Evolutionary conservation across 2,888 invertebrate genomes (phyloP), one percentile per base, ranked within the genome.

Genomic region (Ctenicera cuprea): DNA sequence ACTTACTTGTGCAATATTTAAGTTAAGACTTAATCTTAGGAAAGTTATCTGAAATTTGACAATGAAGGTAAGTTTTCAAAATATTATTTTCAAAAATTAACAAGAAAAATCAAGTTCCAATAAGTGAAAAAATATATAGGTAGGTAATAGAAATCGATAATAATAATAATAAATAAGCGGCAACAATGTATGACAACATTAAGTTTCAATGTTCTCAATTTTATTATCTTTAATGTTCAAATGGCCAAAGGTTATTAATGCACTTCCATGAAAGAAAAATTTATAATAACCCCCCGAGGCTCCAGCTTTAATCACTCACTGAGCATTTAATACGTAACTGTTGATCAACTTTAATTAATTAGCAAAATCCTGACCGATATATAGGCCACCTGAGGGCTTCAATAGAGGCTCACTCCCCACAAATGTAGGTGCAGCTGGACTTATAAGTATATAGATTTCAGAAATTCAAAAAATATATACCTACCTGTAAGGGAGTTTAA

Each of bases 21-120:
- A 41, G 20, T 9, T 61, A 38, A 61, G 61, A 61, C 61, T 61
- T 41, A 61, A 37, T 4, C 5, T 20, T 22, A 61, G 61, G 61
- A 41, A 16, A 61, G 16, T 61, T 61, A 18, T 16, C 16, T 59
- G 38, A 38, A 22, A 22, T 26, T 30, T 59, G 4, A 50, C 8
- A 48, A 64, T 64, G 64, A 64, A 64, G 48, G 64, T 64, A 45
- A 50, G 64, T 63, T 30, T 26, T 45, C 16, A 16, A 4, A 18
- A 2, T 48, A 20, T 20, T 48, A 4, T 18, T 2, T 7, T 45
- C 1, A n/a, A n/a, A n/a, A n/a, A n/a, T n/a, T n/a, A n/a, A n/a
- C n/a, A n/a, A n/a, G n/a, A n/a, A n/a, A n/a, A n/a, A n/a, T n/a
- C n/a, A n/a, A n/a, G n/a, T n/a, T n/a, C n/a, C n/a, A n/a, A n/a